These are phyloP conservation scores for Chrysolina americana DNA, from an alignment of 2,888 invertebrate species.

Conservation along the genomic window DNA sequence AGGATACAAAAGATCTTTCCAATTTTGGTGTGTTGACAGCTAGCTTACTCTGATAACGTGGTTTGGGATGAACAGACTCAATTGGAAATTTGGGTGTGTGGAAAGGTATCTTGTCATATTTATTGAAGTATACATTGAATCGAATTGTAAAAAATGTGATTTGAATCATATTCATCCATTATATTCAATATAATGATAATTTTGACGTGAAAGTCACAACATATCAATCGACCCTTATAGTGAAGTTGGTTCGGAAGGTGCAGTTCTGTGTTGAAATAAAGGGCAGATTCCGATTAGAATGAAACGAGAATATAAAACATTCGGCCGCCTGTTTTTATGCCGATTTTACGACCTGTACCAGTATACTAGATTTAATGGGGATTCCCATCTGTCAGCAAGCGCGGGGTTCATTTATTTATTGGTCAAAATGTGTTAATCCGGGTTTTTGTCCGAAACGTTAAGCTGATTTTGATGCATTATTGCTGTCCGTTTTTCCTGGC, in stretches of 20 bases:
- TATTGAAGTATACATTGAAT: no score
- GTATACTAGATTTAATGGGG: not conserved
- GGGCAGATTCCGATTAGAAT: not conserved
- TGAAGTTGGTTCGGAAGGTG: not conserved
- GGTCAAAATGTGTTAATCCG: slow-evolving; percentile 2
- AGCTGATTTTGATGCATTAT: not conserved
- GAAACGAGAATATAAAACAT: not conserved
- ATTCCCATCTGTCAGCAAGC: not conserved
- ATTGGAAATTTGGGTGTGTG: no score
- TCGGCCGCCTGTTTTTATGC: not conserved
- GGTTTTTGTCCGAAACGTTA: not conserved
- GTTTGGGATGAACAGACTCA: no score
- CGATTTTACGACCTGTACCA: slow-evolving; percentile 6
- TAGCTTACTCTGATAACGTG: no score
- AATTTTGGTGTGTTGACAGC: no score
- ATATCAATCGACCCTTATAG: not conserved
- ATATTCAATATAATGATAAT: no score
- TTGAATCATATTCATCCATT: not conserved
- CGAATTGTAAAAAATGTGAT: not conserved
- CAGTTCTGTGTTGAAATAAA: not conserved
- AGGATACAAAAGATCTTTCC: no score
- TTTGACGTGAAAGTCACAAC: not conserved
- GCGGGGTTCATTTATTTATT: not conserved
- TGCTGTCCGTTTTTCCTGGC: not conserved
- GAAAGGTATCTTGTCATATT: no score